Conservation (phyloP, 2,113 vertebrate genomes). For the Sander lucioperca region DNA sequence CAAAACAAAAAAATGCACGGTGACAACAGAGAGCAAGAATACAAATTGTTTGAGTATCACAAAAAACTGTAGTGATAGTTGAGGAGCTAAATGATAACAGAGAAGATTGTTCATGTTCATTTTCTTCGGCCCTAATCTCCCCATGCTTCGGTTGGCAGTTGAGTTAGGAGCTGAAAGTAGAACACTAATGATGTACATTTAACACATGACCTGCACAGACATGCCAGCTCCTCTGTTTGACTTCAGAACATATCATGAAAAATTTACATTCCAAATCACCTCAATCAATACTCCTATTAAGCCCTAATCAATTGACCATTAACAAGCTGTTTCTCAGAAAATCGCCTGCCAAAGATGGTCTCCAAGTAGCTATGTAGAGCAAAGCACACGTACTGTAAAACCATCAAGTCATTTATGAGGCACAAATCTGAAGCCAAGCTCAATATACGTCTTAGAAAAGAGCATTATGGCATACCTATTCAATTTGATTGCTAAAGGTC, state of each 20-base stretch:
- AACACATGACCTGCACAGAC: constrained; percentile 71
- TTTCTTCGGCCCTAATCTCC: constrained; percentile 44
- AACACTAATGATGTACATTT: constrained; percentile 74
- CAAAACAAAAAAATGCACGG: not conserved
- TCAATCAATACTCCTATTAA: constrained; percentile 82
- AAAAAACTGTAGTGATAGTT: constrained; percentile 29
- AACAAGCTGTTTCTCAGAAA: constrained; percentile 77
- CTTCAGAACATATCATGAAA: constrained; percentile 66
- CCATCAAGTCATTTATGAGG: constrained; percentile 42
- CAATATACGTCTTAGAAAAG: constrained; percentile 10
- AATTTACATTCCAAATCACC: constrained; percentile 76
- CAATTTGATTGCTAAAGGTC: constrained; percentile 32
- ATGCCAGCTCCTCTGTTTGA: constrained; percentile 54
- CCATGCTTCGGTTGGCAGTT: constrained; percentile 42
- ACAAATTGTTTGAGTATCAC: constrained; percentile 19
- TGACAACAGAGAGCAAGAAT: not conserved
- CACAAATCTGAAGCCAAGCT: constrained; percentile 24
- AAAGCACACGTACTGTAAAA: constrained; percentile 36
- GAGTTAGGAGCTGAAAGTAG: constrained; percentile 58
- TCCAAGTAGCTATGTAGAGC: constrained; percentile 26
- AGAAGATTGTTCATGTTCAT: constrained; percentile 56
- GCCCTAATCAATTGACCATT: constrained; percentile 81
- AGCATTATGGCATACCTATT: constrained; percentile 8
- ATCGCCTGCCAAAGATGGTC: constrained; percentile 43
- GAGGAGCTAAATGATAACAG: constrained; percentile 48